phyloP scores from a whole-genome alignment of 2,113 vertebrate species.

The Passer montanus region DNA sequence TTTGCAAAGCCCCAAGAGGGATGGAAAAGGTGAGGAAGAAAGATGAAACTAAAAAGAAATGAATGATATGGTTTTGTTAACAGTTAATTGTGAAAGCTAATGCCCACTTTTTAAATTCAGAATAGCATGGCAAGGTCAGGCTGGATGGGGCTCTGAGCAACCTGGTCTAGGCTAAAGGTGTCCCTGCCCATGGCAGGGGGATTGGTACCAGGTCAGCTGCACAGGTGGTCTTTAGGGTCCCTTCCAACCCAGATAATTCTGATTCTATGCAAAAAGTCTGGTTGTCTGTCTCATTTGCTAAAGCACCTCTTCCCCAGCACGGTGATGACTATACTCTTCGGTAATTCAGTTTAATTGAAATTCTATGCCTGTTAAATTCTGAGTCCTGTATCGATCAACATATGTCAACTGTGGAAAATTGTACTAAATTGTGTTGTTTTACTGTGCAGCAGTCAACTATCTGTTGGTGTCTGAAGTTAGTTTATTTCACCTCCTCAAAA shows the following conservation, averaged over 20 bases:
- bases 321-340: slow-evolving; percentile 51
- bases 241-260: neutral
- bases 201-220: too few relatives aligned
- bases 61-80: neutral
- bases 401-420: slow-evolving; percentile 76
- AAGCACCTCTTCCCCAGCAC: slow-evolving; percentile 34
- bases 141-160: neutral
- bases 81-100: slow-evolving; percentile 31
- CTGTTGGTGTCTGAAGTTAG: slow-evolving; percentile 62
- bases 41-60: neutral
- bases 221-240: neutral
- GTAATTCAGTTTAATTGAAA: slow-evolving; percentile 77
- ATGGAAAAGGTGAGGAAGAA: neutral
- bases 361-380: slow-evolving; percentile 74
- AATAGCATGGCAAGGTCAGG: neutral
- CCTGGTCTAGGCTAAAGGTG: neutral
- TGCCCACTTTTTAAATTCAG: neutral
- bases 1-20: neutral
- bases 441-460: slow-evolving; percentile 66
- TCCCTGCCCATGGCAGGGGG: neutral
- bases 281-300: slow-evolving; percentile 48
- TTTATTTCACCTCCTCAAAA: slow-evolving; percentile 61
- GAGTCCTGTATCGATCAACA: slow-evolving; percentile 73
- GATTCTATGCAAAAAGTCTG: neutral
- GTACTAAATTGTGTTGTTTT: slow-evolving; percentile 69